Base-by-base conservation (phyloP, 1,140 invertebrate species). In the Diorhabda elongata region DNA sequence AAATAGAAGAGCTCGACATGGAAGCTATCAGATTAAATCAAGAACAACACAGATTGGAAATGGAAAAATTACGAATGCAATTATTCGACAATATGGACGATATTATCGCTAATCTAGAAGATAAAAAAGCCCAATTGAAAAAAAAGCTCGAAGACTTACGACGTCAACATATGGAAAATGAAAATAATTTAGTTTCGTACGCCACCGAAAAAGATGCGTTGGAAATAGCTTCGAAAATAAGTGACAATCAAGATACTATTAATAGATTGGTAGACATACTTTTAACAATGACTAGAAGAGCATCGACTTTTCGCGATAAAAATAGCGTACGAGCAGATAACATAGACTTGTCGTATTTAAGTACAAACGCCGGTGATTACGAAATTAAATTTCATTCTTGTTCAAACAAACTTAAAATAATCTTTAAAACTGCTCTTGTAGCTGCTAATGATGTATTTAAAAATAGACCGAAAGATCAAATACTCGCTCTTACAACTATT, bases 391-490 rank as follows among this genome's bases (percentile, higher is more conserved):
- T 78, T 61, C 68, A 76, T 56, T 63, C 61, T 6, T 74, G 62
- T 44, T 76, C 73, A 6, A 70, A 74, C 4, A 77, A 73, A 56
- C 69, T 81, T 41, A 79, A 80, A 72, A 73, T 77, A 9, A 63
- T 79, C 5, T 73, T 81, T 44, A 81, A 80, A 69, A 77, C 76
- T 5, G 75, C 78, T 5, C 66, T 79, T 44, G 78, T 77, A 4
- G 77, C 76, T 26, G 80, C 80, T 3, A 79, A 80, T 61, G 78
- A 80, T 57, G 78, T 80, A 5, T 80, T 78, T 64, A 80, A 80
- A 71, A 77, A 75, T 41, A 67, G 79, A 44, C 80, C 80, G 3
- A 76, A 78, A 67, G 80, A 81, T 63, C 78, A 81, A 61, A 52
- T 76, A 5, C 69, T 80, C 5, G 79, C 78, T 42, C 57, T 81